Conservation (phyloP, 2,797 vertebrate species). For the Rhadinocentrus ornatus region DNA sequence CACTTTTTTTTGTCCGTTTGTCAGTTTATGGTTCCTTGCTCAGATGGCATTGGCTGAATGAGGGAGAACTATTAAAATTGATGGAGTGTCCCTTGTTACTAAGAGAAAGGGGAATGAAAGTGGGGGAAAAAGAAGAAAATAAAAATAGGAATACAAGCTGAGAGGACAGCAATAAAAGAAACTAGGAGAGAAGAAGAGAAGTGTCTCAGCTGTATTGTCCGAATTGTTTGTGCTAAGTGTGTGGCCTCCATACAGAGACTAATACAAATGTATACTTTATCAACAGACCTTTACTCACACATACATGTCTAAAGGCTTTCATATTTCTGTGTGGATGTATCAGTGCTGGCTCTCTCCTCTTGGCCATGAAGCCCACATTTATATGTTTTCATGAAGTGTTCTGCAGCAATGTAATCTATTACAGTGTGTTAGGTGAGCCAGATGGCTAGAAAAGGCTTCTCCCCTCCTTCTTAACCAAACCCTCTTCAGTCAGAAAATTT, state of each 20-base stretch:
- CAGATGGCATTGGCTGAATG: constrained; percentile 39
- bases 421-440: constrained; percentile 58
- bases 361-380: constrained; percentile 13
- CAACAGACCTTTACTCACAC: constrained; percentile 26
- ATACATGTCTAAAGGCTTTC: constrained; percentile 15
- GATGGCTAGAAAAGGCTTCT: constrained; percentile 43
- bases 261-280: constrained; percentile 21
- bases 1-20: constrained; percentile 70
- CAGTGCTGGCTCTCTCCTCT: constrained; percentile 35
- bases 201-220: constrained; percentile 17
- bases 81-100: constrained; percentile 46
- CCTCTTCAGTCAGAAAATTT: background rate
- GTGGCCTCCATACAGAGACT: constrained; percentile 21
- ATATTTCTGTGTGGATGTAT: constrained; percentile 11
- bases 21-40: constrained; percentile 62
- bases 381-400: constrained; percentile 47
- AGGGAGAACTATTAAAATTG: constrained; percentile 49
- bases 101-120: constrained; percentile 28
- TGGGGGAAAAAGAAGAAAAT: constrained; percentile 21
- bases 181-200: background rate
- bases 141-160: constrained; percentile 4
- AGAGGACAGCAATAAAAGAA: constrained; percentile 9
- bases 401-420: constrained; percentile 61
- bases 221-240: constrained; percentile 23
- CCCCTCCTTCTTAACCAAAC: constrained; percentile 20